A percentile compares a stretch with the other conserved stretches of the same genome.
phyloP scores from a whole-genome alignment of 2,888 invertebrate genomes.

The Mesorhabditis belari region DNA sequence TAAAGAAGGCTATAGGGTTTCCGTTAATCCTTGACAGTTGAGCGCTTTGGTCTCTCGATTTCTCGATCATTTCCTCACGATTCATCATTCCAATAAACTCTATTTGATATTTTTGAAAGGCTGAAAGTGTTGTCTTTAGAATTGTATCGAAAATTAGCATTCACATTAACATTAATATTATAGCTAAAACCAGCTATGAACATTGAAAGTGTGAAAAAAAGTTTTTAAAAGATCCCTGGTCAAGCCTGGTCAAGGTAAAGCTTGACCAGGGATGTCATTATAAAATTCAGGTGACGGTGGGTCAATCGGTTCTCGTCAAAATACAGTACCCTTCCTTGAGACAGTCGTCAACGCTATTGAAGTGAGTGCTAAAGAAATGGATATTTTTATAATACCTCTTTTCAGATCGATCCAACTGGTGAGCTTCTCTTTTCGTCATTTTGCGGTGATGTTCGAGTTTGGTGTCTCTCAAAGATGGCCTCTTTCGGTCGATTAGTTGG shows the following conservation, averaged over 20 bases:
- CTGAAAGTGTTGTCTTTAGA: too few relatives aligned
- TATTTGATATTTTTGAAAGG: too few relatives aligned
- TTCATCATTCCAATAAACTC: too few relatives aligned
- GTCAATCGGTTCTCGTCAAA: slow-evolving; percentile 24
- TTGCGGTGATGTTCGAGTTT: slow-evolving; percentile 54
- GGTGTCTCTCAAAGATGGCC: slow-evolving; percentile 62
- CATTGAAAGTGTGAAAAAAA: too few relatives aligned
- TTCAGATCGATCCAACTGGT: slow-evolving; percentile 29
- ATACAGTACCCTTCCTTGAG: slow-evolving; percentile 35
- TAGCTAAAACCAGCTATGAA: too few relatives aligned
- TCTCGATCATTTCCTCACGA: background rate
- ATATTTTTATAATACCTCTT: too few relatives aligned
- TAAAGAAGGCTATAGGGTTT: too few relatives aligned
- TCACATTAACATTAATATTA: too few relatives aligned
- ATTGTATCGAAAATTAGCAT: too few relatives aligned
- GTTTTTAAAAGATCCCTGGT: background rate
- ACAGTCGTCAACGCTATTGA: slow-evolving; percentile 25
- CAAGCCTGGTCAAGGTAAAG: background rate
- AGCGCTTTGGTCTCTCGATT: background rate
- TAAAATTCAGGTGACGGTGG: slow-evolving; percentile 9
- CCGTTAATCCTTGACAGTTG: too few relatives aligned
- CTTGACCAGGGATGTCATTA: background rate
- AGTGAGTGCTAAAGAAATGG: too few relatives aligned
- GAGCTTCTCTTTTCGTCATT: slow-evolving; percentile 32
- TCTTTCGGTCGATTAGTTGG: slow-evolving; percentile 25